phyloP scores from a whole-genome alignment of 2,888 invertebrate species.

The Caenorhabditis sp. region DNA sequence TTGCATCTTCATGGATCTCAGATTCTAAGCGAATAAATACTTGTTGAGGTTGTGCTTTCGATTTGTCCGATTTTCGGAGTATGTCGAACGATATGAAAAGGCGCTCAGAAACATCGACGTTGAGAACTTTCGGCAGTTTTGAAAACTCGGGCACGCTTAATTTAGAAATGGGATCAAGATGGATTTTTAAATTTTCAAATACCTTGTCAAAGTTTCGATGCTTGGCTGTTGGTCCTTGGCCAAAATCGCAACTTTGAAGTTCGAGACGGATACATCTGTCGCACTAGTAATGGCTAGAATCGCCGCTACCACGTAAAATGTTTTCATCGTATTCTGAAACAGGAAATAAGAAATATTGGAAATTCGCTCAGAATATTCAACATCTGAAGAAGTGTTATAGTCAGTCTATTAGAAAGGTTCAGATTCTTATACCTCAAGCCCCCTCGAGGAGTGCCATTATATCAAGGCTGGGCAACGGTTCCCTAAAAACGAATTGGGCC shows the following conservation, averaged over 20 bases:
- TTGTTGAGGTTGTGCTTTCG: slow-evolving; percentile 87
- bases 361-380: too few relatives aligned
- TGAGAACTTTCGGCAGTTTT: slow-evolving; percentile 88
- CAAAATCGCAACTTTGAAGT: slow-evolving; percentile 85
- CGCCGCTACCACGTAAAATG: too few relatives aligned
- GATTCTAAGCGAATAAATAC: slow-evolving; percentile 90
- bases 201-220: slow-evolving; percentile 49
- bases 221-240: slow-evolving; percentile 83
- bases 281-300: too few relatives aligned
- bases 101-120: slow-evolving; percentile 94
- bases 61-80: slow-evolving; percentile 87
- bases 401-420: too few relatives aligned
- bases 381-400: too few relatives aligned
- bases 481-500: too few relatives aligned
- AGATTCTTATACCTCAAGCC: too few relatives aligned
- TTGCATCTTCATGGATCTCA: slow-evolving; percentile 89
- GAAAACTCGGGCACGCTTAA: slow-evolving; percentile 88
- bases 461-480: too few relatives aligned
- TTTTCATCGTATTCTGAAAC: too few relatives aligned
- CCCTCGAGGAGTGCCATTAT: too few relatives aligned
- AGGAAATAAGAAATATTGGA: too few relatives aligned
- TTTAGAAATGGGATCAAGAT: background rate
- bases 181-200: background rate
- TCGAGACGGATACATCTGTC: slow-evolving; percentile 87
- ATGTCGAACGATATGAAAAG: slow-evolving; percentile 90